Evolutionary conservation across 53 echinoderm and acorn worm species (phyloP), one percentile per base, ranked within the genome.

Genomic region (Paracentrotus lividus): DNA sequence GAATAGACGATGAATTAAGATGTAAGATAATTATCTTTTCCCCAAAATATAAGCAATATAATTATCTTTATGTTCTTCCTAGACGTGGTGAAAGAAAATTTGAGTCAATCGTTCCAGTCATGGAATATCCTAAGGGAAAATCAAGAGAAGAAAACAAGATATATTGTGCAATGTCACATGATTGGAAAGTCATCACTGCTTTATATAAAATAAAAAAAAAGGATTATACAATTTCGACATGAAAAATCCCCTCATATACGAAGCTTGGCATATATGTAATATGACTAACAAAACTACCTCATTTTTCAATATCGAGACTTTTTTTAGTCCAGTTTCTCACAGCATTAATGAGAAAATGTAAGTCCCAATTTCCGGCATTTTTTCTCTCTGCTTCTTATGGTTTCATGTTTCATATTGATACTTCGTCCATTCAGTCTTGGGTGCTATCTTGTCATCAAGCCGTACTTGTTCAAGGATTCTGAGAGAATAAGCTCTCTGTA

Each of bases 391-490:
- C 51, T 85, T 85, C 51, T 85, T 27, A 85, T 49, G 7, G 49
- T 85, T 49, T 85, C 23, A 85, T 47, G 47, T 85, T 85, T 49
- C 85, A 27, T 51, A n/a, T 85, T 31, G 85, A 29, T 49, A 85
- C 85, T 12, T 85, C 85, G 29, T 51, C 51, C 49, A 13, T 36
- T 31, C 13, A 42, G 26, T 49, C 51, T 49, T 51, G 26, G 49
- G 26, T 51, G 49, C 49, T 85, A 49, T 85, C 29, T 49, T 49
- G 85, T 49, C 31, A 85, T 85, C 47, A 0, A 84, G 18, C 49
- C 84, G 45, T 84, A 85, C 49, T 51, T 85, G 26, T 85, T 85
- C 85, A 85, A 85, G 85, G 85, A 49, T 51, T 85, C 13, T 85
- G 26, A 72, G 12, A 72, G 21, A 40, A 72, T 8, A 40, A 38